These are phyloP conservation scores for Pangasius krempfi DNA, from an alignment of 2,797 vertebrate genomes.

Conservation along the genomic window DNA sequence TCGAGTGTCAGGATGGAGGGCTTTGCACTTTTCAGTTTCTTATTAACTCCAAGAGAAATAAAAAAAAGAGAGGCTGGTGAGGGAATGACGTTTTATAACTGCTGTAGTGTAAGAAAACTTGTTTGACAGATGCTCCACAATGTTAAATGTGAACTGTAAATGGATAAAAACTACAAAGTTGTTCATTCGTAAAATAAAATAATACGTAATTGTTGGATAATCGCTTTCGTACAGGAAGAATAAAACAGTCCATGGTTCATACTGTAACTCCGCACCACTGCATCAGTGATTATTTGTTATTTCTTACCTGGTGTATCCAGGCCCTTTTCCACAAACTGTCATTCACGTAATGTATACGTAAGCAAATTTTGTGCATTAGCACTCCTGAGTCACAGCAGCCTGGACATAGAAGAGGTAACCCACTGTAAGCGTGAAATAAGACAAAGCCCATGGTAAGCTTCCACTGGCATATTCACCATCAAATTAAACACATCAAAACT, in stretches of 20 bases:
- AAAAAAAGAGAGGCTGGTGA: too few species aligned
- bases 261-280: not conserved
- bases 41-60: too few species aligned
- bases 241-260: not conserved
- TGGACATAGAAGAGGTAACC: not conserved
- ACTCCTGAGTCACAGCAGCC: not conserved
- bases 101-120: not conserved
- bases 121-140: too few species aligned
- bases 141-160: too few species aligned
- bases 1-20: too few species aligned
- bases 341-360: not conserved
- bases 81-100: too few species aligned
- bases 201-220: not conserved
- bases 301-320: not conserved
- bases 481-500: constrained; percentile 37
- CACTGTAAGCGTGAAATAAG: not conserved
- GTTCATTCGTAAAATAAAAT: not conserved
- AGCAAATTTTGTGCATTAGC: not conserved
- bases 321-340: not conserved
- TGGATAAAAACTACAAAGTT: too few species aligned
- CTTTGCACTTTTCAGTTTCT: too few species aligned
- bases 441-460: not conserved
- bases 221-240: not conserved
- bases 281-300: not conserved
- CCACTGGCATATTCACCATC: not conserved